These are phyloP conservation scores for Phainopepla nitens DNA, from an alignment of 2,113 vertebrate genomes.

Conservation along the genomic window DNA sequence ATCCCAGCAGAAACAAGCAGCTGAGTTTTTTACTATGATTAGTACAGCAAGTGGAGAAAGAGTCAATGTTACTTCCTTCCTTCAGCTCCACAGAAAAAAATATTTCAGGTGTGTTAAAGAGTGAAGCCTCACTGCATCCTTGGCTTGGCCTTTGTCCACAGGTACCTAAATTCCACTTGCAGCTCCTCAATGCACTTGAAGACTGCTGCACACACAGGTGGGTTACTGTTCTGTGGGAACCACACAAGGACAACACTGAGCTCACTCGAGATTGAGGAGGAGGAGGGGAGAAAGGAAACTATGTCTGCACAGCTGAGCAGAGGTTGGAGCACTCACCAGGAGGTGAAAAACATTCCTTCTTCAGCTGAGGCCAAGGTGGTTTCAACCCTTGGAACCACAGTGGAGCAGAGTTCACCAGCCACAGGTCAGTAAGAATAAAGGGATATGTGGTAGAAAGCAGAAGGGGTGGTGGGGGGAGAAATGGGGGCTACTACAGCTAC, in stretches of 20 bases:
- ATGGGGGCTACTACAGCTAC: not conserved
- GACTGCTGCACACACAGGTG: not conserved
- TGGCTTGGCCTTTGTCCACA: not conserved
- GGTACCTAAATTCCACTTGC: not conserved
- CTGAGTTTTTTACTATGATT: not conserved
- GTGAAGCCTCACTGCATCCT: not conserved
- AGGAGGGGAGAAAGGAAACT: not conserved
- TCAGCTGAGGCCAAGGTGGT: accelerated
- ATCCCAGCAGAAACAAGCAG: not conserved
- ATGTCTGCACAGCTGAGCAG: not conserved
- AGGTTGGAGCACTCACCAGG: not conserved
- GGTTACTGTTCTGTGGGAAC: not conserved
- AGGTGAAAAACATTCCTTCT: not conserved
- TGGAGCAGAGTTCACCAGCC: not conserved
- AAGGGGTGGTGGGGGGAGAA: not conserved
- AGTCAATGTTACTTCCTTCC: not conserved
- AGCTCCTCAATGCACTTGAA: not conserved
- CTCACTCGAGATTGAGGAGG: not conserved
- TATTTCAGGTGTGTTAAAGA: not conserved
- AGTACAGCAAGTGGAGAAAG: not conserved
- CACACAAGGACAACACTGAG: not conserved
- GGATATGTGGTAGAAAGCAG: not conserved
- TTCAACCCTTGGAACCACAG: accelerated
- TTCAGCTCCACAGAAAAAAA: not conserved
- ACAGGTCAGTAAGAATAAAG: not conserved